Evolutionary conservation across 2,797 vertebrate species (phyloP).

Genomic region (Thaleichthys pacificus): DNA sequence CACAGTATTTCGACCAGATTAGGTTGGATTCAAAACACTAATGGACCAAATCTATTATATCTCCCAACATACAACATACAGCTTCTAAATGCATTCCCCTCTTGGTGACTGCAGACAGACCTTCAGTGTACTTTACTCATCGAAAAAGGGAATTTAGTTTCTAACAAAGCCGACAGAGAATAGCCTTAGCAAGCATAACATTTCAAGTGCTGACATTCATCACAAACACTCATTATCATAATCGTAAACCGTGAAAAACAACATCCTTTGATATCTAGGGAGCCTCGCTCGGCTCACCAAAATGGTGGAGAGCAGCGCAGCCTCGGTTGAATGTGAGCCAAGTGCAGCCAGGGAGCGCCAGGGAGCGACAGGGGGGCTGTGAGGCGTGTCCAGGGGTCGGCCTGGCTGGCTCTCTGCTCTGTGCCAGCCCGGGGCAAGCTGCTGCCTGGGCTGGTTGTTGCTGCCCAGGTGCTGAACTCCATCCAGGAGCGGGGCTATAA

Average conservation of each 20-base stretch:
- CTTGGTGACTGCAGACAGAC: background rate
- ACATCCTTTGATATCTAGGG: background rate
- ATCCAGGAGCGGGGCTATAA: conserved; percentile 63
- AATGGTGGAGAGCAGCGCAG: conserved; percentile 63
- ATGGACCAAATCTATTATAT: background rate
- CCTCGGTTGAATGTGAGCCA: conserved; percentile 62
- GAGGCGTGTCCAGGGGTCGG: conserved; percentile 59
- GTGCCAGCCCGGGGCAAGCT: conserved; percentile 26
- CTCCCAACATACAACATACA: background rate
- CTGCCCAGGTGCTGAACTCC: conserved; percentile 55
- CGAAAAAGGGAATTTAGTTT: background rate
- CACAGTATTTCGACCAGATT: background rate
- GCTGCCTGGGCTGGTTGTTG: conserved; percentile 42
- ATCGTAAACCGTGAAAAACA: background rate
- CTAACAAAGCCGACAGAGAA: background rate
- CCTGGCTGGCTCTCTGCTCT: conserved; percentile 34
- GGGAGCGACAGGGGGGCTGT: conserved; percentile 52
- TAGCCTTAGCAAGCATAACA: background rate
- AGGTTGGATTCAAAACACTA: background rate
- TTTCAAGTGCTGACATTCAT: background rate
- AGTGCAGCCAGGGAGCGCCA: conserved; percentile 37
- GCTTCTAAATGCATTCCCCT: background rate
- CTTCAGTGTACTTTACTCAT: background rate
- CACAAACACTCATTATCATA: background rate
- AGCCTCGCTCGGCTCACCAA: conserved; percentile 49